These are phyloP conservation scores for Cardiocondyla obscurior DNA, from an alignment of 1,140 invertebrate species.

Conservation along the genomic window DNA sequence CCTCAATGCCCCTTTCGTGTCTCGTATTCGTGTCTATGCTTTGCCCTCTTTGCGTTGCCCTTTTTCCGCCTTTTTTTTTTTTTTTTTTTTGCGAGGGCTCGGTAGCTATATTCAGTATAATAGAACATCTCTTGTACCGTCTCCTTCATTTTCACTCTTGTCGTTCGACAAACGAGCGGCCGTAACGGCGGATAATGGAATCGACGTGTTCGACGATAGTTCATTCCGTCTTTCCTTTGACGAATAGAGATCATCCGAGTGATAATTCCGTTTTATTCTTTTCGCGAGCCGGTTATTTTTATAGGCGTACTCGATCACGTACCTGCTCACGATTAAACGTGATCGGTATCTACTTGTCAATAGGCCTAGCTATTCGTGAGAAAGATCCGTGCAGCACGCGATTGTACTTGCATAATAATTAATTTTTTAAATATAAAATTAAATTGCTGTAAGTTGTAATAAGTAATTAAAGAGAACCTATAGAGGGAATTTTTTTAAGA, in stretches of 20 bases:
- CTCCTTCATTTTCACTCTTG: slow-evolving; percentile 58
- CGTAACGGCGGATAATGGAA: slow-evolving; percentile 74
- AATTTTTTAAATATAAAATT: background rate
- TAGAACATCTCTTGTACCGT: slow-evolving; percentile 66
- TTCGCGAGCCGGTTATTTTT: slow-evolving; percentile 28
- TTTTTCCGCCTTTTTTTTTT: slow-evolving; percentile 22
- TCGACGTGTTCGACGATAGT: slow-evolving; percentile 73
- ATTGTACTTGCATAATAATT: background rate
- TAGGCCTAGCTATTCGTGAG: background rate
- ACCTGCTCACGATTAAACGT: background rate
- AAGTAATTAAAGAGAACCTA: background rate
- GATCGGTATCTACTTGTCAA: background rate
- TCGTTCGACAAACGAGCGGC: slow-evolving; percentile 65
- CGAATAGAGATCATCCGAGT: slow-evolving; percentile 62
- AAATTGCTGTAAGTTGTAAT: background rate
- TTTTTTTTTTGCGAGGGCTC: background rate
- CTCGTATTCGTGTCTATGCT: background rate
- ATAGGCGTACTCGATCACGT: background rate
- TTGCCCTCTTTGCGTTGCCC: background rate
- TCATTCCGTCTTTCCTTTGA: slow-evolving; percentile 74
- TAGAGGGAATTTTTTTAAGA: background rate
- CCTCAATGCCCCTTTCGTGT: background rate
- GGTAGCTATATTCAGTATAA: slow-evolving; percentile 74
- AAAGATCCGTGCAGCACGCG: background rate
- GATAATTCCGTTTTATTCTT: slow-evolving; percentile 73